Evolutionary conservation across 53 echinoderm and acorn worm genomes (phyloP).

Genomic region (Holothuria scabra): DNA sequence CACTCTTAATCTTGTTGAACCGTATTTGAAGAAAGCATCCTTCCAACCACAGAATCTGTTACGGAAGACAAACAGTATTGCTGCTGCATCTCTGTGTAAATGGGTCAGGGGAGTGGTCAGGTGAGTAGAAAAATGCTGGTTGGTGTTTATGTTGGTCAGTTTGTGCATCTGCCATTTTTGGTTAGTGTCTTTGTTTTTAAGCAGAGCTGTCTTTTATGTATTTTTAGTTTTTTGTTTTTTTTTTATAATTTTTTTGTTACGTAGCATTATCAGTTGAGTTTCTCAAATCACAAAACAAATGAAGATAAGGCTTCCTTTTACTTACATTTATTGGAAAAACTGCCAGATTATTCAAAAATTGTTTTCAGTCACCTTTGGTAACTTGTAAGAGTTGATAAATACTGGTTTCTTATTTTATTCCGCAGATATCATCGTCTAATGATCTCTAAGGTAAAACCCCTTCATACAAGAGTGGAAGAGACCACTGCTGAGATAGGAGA

Average conservation of each 20-base stretch:
- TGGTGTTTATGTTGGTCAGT: background rate
- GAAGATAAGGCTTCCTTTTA: too few species aligned
- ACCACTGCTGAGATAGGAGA: conserved; percentile 85
- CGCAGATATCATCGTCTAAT: conserved; percentile 93
- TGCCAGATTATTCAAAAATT: too few species aligned
- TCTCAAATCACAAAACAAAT: too few species aligned
- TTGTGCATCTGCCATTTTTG: too few species aligned
- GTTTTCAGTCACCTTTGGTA: background rate
- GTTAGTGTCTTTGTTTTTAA: too few species aligned
- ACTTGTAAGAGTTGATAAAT: background rate
- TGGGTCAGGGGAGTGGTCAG: conserved; percentile 97
- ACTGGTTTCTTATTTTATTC: background rate
- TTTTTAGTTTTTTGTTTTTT: too few species aligned
- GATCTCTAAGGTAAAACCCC: conserved; percentile 98
- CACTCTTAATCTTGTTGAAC: conserved; percentile 94
- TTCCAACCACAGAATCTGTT: conserved; percentile 91
- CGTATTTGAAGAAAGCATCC: conserved; percentile 97
- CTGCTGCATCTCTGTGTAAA: conserved; percentile 92
- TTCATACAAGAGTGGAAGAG: conserved; percentile 91
- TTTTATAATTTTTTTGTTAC: too few species aligned
- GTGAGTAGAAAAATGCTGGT: conserved; percentile 40
- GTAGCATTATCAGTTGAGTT: too few species aligned
- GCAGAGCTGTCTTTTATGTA: too few species aligned
- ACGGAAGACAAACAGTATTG: conserved; percentile 88
- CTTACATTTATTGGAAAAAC: too few species aligned